Percentiles rank a stretch among this genome's conserved stretches.
Conservation (phyloP, 2,797 vertebrate genomes). For the Nyctibius grandis region DNA sequence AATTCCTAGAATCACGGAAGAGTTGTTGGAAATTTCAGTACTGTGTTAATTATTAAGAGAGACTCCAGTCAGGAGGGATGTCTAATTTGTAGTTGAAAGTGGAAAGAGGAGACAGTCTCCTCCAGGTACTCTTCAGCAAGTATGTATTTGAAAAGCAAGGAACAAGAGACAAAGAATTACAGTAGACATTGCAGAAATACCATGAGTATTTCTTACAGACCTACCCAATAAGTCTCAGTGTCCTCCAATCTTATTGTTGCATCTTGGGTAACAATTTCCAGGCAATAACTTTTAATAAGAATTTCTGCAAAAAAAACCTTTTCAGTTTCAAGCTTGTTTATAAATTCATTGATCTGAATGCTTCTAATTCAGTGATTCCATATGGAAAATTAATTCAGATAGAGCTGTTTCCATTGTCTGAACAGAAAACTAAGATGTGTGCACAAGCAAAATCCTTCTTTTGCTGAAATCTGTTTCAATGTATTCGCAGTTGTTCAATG, state of each 20-base stretch:
- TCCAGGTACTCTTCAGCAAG: not conserved
- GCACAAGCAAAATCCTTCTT: not conserved
- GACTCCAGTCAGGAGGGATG: not conserved
- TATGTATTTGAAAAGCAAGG: not conserved
- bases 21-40: not conserved
- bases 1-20: not conserved
- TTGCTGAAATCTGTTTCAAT: not conserved
- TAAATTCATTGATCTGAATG: not conserved
- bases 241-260: not conserved
- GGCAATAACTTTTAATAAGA: not conserved
- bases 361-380: not conserved
- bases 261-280: not conserved
- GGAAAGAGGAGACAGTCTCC: not conserved
- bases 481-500: not conserved
- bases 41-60: not conserved
- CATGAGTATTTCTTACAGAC: not conserved
- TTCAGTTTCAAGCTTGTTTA: not conserved
- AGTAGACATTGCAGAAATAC: not conserved
- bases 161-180: not conserved
- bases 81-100: not conserved
- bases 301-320: not conserved
- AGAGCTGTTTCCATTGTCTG: not conserved
- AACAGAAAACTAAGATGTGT: not conserved
- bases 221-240: not conserved
- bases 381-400: not conserved